phyloP scores from a whole-genome alignment of 2,888 invertebrate genomes.

The Oeneis ivallda region DNA sequence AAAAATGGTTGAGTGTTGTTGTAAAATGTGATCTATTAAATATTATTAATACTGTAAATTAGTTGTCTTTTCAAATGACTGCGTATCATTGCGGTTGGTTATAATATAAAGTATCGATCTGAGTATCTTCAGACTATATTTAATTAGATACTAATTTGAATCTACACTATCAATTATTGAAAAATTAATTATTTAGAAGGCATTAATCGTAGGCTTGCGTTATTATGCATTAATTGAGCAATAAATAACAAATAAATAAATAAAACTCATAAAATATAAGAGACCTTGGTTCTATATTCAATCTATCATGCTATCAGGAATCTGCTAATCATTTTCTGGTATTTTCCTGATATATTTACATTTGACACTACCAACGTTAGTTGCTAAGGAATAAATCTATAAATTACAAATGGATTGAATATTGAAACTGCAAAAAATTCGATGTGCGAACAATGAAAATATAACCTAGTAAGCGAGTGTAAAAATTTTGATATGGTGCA shows the following conservation, averaged over 20 bases:
- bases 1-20: conserved; percentile 51
- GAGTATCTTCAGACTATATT: conserved; percentile 18
- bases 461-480: neutral
- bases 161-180: conserved; percentile 23
- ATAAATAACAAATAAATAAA: conserved; percentile 27
- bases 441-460: too few species aligned
- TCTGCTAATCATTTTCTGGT: too few species aligned
- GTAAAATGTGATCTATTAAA: conserved; percentile 67
- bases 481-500: neutral
- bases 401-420: too few species aligned
- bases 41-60: conserved; percentile 57
- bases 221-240: conserved; percentile 20
- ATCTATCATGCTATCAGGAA: too few species aligned
- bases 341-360: too few species aligned
- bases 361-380: too few species aligned
- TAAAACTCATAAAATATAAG: conserved; percentile 1
- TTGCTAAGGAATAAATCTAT: too few species aligned
- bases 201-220: conserved; percentile 34
- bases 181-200: conserved; percentile 37
- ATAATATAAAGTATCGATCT: conserved; percentile 1
- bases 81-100: conserved; percentile 16
- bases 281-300: neutral
- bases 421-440: too few species aligned
- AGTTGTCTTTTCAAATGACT: conserved; percentile 44
- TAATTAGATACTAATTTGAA: conserved; percentile 22